Evolutionary conservation across 1,140 invertebrate species (phyloP).

Genomic region (Drosophila parabipectinata): DNA sequence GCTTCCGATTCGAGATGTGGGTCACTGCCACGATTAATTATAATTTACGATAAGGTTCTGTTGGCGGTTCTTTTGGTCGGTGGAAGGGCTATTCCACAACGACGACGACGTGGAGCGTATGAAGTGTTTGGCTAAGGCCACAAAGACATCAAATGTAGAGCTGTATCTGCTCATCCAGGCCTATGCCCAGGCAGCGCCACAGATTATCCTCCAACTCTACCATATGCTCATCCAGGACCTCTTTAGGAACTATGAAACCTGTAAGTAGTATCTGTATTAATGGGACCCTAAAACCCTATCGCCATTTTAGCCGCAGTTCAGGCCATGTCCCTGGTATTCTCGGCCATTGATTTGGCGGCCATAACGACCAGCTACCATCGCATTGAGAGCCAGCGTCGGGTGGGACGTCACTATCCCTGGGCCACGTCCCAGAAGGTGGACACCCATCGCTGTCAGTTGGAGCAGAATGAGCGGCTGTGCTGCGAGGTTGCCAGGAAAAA

Average conservation of each 20-base stretch:
- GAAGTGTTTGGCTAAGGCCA: slow-evolving; percentile 86
- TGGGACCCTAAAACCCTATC: background rate
- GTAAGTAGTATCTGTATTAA: slow-evolving; percentile 39
- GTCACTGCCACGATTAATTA: background rate
- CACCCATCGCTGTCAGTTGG: slow-evolving; percentile 45
- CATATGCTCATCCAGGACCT: slow-evolving; percentile 85
- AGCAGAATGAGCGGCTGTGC: slow-evolving; percentile 62
- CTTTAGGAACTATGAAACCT: slow-evolving; percentile 78
- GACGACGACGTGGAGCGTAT: slow-evolving; percentile 85
- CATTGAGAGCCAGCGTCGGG: slow-evolving; percentile 90
- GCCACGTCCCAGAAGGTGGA: slow-evolving; percentile 80
- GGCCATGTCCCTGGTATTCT: slow-evolving; percentile 87
- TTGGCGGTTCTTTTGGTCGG: slow-evolving; percentile 88
- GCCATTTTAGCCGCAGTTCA: slow-evolving; percentile 87
- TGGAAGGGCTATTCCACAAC: slow-evolving; percentile 87
- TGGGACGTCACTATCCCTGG: slow-evolving; percentile 90
- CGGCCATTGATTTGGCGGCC: slow-evolving; percentile 87
- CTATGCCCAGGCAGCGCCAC: slow-evolving; percentile 90
- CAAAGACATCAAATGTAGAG: slow-evolving; percentile 87
- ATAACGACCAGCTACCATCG: slow-evolving; percentile 89
- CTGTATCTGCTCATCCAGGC: slow-evolving; percentile 90
- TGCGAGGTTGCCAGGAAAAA: slow-evolving; percentile 55
- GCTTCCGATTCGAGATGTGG: background rate
- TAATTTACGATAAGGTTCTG: slow-evolving; percentile 84
- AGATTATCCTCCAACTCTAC: slow-evolving; percentile 88